phyloP scores from a whole-genome alignment of 2,113 vertebrate genomes.

The Microcebus ravelobensis region DNA sequence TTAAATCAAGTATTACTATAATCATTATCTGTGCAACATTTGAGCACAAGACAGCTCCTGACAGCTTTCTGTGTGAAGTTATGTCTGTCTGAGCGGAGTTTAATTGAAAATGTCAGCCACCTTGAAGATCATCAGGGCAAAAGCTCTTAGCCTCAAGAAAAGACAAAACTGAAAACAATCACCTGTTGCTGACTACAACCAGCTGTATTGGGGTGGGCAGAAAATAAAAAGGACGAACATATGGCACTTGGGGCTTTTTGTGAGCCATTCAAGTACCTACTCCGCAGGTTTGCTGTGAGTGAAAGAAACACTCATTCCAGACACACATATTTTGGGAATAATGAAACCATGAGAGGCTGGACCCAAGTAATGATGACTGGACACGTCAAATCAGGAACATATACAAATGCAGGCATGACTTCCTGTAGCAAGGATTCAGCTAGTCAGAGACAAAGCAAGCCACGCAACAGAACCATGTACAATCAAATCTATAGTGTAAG shows the following conservation, averaged over 20 bases:
- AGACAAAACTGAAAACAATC: constrained; percentile 28
- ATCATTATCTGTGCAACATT: constrained; percentile 48
- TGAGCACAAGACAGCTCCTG: constrained; percentile 30
- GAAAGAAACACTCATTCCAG: neutral
- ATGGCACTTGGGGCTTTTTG: neutral
- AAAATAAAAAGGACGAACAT: constrained; percentile 29
- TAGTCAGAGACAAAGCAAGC: neutral
- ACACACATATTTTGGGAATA: neutral
- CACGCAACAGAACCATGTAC: neutral
- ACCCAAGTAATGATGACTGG: neutral
- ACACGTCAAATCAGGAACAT: neutral
- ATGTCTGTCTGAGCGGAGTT: constrained; percentile 55
- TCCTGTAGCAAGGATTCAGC: neutral
- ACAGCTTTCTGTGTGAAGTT: constrained; percentile 57
- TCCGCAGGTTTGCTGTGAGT: neutral
- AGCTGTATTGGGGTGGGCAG: neutral
- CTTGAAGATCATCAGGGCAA: constrained; percentile 50
- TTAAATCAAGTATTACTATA: constrained; percentile 52
- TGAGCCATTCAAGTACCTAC: neutral
- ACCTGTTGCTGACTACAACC: neutral
- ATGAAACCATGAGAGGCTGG: neutral
- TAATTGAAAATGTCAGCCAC: constrained; percentile 68
- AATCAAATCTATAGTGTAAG: neutral
- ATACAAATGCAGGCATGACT: neutral
- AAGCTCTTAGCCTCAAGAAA: constrained; percentile 31